These are phyloP conservation scores for Phrynocephalus guinanensis DNA, from an alignment of 2,797 vertebrate species.

Conservation along the genomic window DNA sequence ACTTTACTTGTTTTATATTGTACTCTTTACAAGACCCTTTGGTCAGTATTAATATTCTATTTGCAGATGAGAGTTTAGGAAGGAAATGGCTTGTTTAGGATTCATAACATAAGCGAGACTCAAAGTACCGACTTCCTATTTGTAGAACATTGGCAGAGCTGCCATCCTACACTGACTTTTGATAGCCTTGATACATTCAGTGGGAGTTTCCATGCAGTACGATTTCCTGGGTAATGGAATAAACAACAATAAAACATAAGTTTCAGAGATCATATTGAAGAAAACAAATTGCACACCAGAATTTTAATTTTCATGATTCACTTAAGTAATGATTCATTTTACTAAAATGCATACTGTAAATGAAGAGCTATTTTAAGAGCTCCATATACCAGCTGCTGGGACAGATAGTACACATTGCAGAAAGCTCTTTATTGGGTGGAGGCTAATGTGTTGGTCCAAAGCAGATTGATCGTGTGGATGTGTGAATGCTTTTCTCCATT, in stretches of 20 bases:
- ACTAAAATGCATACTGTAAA: constrained; percentile 66
- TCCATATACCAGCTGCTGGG: constrained; percentile 72
- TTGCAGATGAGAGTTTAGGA: not conserved
- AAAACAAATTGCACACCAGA: not conserved
- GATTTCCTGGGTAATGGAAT: constrained; percentile 3
- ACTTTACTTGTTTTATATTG: too few relatives aligned
- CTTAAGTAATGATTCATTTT: constrained; percentile 64
- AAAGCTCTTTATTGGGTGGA: constrained; percentile 68
- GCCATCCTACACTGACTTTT: too few relatives aligned
- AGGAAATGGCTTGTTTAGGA: not conserved
- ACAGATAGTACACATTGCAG: constrained; percentile 74
- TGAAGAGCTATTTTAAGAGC: constrained; percentile 72
- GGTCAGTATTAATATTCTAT: not conserved
- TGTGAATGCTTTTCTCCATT: constrained; percentile 65
- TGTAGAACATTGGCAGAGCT: not conserved
- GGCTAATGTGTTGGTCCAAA: constrained; percentile 71
- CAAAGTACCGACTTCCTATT: not conserved
- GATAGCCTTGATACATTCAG: not conserved
- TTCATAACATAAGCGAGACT: not conserved
- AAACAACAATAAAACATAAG: not conserved
- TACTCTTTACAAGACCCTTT: too few relatives aligned
- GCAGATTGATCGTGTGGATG: constrained; percentile 59
- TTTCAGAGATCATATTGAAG: constrained; percentile 48
- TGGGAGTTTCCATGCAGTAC: not conserved
- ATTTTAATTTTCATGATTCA: constrained; percentile 66